Evolutionary conservation across 2,888 invertebrate species (phyloP).

Genomic region (Caenorhabditis sp.): DNA sequence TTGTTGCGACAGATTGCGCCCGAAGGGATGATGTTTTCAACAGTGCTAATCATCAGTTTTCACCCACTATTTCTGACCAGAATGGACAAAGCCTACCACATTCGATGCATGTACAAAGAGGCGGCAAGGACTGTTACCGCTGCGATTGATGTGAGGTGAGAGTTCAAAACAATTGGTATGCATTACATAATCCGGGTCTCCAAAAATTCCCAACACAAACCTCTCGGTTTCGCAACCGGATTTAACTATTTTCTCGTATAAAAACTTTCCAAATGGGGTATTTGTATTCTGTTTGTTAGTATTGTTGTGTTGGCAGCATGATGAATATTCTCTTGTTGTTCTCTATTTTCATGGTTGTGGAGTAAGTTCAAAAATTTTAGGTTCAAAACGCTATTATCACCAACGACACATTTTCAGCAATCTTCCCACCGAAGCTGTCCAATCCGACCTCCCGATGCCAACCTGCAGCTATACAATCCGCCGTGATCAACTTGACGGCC

Average conservation of each 20-base stretch:
- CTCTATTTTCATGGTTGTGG: constrained; percentile 21
- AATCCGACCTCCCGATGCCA: constrained; percentile 81
- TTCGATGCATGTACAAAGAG: constrained; percentile 83
- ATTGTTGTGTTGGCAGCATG: constrained; percentile 16
- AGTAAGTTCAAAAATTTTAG: neutral
- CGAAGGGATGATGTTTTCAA: constrained; percentile 83
- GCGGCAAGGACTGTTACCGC: constrained; percentile 76
- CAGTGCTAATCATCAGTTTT: constrained; percentile 82
- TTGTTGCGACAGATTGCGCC: constrained; percentile 72
- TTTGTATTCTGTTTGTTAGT: neutral
- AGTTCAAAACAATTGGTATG: constrained; percentile 14
- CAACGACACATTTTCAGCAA: constrained; percentile 79
- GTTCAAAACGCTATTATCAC: too few relatives aligned
- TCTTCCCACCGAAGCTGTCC: constrained; percentile 78
- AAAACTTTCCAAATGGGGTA: constrained; percentile 12
- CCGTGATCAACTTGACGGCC: constrained; percentile 82
- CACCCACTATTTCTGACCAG: constrained; percentile 83
- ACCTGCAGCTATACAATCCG: constrained; percentile 82
- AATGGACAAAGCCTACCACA: constrained; percentile 83
- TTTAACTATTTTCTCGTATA: constrained; percentile 13
- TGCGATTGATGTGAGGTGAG: constrained; percentile 82
- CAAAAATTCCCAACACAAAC: neutral
- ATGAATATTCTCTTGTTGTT: neutral
- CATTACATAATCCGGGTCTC: constrained; percentile 1
- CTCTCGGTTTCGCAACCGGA: constrained; percentile 19